Percentiles rank a stretch among this genome's conserved stretches.
These are phyloP conservation scores for Lepisosteus oculatus DNA, from an alignment of 2,113 vertebrate species.

Conservation along the genomic window DNA sequence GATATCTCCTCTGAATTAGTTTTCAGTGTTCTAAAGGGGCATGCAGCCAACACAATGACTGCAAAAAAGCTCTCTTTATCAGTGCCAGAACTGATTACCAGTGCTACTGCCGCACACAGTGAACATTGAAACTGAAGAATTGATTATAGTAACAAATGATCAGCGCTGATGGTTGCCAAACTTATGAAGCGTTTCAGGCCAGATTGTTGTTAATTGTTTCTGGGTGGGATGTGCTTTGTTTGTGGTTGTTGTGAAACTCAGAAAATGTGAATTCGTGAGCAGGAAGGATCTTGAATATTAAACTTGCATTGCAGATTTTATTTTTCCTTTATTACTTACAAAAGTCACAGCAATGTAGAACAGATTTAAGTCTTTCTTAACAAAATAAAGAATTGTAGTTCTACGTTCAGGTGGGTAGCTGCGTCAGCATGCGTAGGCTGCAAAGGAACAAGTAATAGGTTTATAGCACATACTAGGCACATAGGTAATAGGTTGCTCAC, in stretches of 20 bases:
- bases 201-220: not conserved
- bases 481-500: too few relatives aligned
- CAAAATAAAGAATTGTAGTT: too few relatives aligned
- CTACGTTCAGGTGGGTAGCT: too few relatives aligned
- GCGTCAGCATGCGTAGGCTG: too few relatives aligned
- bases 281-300: not conserved
- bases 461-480: too few relatives aligned
- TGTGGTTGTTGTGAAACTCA: not conserved
- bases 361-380: too few relatives aligned
- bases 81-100: conserved; percentile 9
- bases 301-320: not conserved
- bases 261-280: not conserved
- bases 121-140: conserved; percentile 3
- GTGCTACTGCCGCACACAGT: not conserved
- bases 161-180: not conserved
- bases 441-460: too few relatives aligned
- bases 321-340: not conserved
- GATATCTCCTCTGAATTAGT: conserved; percentile 10
- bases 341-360: too few relatives aligned
- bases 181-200: not conserved
- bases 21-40: conserved; percentile 5
- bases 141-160: conserved; percentile 13
- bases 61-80: not conserved
- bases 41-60: not conserved
- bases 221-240: not conserved